phyloP scores from a whole-genome alignment of 2,888 invertebrate genomes.

The Tenthredo notha region DNA sequence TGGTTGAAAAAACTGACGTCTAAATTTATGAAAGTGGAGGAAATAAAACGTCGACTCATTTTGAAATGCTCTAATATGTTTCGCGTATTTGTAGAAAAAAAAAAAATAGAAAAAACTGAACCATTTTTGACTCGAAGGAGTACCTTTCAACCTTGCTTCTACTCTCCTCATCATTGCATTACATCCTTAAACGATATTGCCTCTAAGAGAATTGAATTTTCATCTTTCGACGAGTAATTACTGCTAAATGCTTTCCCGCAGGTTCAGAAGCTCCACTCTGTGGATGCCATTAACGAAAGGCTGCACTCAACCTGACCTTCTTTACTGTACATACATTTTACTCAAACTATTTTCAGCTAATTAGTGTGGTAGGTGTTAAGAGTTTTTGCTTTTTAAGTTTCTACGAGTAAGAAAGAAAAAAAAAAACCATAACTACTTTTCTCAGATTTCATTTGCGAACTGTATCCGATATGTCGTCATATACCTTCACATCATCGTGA shows the following conservation, averaged over 20 bases:
- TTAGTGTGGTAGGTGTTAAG: constrained; percentile 54
- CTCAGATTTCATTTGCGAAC: constrained; percentile 21
- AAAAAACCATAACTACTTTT: constrained; percentile 2
- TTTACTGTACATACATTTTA: constrained; percentile 20
- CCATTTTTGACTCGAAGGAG: background rate
- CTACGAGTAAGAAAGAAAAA: constrained; percentile 17
- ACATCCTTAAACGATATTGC: constrained; percentile 33
- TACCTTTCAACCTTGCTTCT: background rate
- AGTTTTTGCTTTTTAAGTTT: constrained; percentile 59
- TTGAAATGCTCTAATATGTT: too few species aligned
- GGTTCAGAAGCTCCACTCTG: constrained; percentile 6
- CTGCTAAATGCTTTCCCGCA: constrained; percentile 44
- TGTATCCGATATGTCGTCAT: background rate
- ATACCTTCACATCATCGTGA: background rate
- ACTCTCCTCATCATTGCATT: constrained; percentile 3
- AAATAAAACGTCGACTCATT: too few species aligned
- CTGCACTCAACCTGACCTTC: constrained; percentile 29
- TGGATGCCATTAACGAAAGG: constrained; percentile 27
- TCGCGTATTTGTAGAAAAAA: background rate
- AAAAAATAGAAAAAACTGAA: background rate
- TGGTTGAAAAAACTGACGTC: too few species aligned
- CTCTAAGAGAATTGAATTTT: constrained; percentile 33
- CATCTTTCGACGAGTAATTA: constrained; percentile 37
- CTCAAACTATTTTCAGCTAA: constrained; percentile 53
- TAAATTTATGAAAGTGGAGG: too few species aligned